A percentile compares a stretch with the other conserved stretches of the same genome.
Conservation (phyloP, 1,140 invertebrate genomes). For the Penaeus vannamei region DNA sequence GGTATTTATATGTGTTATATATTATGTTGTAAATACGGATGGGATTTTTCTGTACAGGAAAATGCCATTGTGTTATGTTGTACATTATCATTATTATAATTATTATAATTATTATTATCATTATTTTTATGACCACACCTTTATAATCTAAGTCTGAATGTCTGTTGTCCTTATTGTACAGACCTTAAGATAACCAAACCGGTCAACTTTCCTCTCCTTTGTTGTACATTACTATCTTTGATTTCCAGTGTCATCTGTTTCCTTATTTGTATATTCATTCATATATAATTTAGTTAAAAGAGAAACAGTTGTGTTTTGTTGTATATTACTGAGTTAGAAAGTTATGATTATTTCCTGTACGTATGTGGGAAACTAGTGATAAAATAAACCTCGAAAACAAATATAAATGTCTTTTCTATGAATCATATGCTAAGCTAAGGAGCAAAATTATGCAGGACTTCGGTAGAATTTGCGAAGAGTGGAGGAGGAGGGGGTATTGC, state of each 20-base stretch:
- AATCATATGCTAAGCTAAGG: conserved; percentile 53
- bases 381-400: conserved; percentile 56
- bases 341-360: conserved; percentile 64
- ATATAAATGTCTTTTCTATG: conserved; percentile 47
- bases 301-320: conserved; percentile 66
- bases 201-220: conserved; percentile 52
- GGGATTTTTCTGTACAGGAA: neutral
- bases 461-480: neutral
- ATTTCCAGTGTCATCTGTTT: conserved; percentile 47
- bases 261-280: conserved; percentile 60
- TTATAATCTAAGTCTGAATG: conserved; percentile 63
- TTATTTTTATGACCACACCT: conserved; percentile 64
- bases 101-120: conserved; percentile 59
- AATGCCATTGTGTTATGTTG: conserved; percentile 60
- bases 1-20: conserved; percentile 61
- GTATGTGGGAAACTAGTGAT: conserved; percentile 67
- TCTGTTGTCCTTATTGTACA: conserved; percentile 65
- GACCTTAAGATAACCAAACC: conserved; percentile 46
- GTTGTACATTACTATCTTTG: conserved; percentile 62
- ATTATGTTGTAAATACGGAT: conserved; percentile 62
- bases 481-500: neutral
- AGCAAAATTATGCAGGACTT: neutral
- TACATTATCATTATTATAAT: conserved; percentile 66
- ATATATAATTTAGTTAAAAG: conserved; percentile 65
- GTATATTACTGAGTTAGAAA: conserved; percentile 65